Conservation (phyloP, 2,113 vertebrate genomes). For the Centrocercus urophasianus region DNA sequence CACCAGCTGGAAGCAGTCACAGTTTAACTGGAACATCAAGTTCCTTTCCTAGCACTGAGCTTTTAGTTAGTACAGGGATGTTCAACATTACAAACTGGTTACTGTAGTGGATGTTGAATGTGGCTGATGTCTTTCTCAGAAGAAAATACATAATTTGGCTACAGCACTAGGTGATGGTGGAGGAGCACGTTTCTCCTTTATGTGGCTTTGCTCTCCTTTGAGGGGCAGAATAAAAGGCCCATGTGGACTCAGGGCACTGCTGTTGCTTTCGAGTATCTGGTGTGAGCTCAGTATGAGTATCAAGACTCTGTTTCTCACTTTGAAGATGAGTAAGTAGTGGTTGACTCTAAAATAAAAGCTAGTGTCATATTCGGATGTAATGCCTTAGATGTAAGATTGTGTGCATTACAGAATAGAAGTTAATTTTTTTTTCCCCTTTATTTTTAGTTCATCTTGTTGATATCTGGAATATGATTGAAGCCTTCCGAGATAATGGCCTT, state of each 20-base stretch:
- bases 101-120: background rate
- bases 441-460: constrained; percentile 94
- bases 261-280: background rate
- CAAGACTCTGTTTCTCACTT: background rate
- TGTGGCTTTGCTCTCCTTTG: background rate
- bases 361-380: fast-evolving
- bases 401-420: background rate
- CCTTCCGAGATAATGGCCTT: constrained; percentile 96
- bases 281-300: fast-evolving
- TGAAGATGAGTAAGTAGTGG: background rate
- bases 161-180: fast-evolving
- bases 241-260: background rate
- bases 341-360: background rate
- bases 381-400: background rate
- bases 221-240: background rate
- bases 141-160: background rate
- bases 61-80: background rate
- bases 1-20: background rate
- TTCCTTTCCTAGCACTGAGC: background rate
- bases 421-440: background rate
- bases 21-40: constrained; percentile 7
- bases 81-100: background rate
- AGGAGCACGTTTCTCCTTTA: background rate
- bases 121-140: background rate
- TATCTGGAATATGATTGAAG: constrained; percentile 99